Base-by-base conservation (phyloP, 2,888 invertebrate genomes). In the Eupithecia subumbrata region DNA sequence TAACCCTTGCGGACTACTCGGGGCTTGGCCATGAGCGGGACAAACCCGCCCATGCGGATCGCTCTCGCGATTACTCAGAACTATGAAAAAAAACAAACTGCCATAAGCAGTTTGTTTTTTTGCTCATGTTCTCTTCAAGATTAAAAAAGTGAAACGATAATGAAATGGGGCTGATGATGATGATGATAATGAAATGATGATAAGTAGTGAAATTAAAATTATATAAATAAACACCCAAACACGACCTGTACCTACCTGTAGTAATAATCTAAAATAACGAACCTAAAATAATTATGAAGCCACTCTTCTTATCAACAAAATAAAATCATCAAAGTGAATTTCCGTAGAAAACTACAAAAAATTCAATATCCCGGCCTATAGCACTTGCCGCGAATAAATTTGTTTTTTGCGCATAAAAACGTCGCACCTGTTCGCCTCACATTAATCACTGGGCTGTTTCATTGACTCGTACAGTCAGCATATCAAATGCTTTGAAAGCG, bases 391-490 rank as follows among this genome's bases (percentile, higher is more conserved):
- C 18, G 48, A 63, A 79, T 78, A 78, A 79, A 79, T 77, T 78
- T 71, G 66, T 80, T 76, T 78, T 80, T 74, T 75, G 70, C 56
- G 34, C 74, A 64, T 70, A 18, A 73, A 69, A 72, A 63, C 45
- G 73, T 76, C 74, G 56, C 79, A 81, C 79, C 80, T 81, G 79
- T 76, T 63, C 40, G 30, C 12, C 34, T 70, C 69, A 64, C 77
- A 74, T 79, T 78, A 76, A 79, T 79, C 76, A 76, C 18, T n/a
- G 14, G 56, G 37, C 43, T 63, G 77, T 75, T 75, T 71, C 56
- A 74, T 71, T 77, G 68, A 73, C 34, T 67, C 25, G 64, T 76
- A 77, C 69, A 69, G 64, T 69, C 52, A 69, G 30, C 48, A n/a
- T 18, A 66, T 12, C 16, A 40, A 64, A 64, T 34, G 2, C 5